Evolutionary conservation across 1,140 invertebrate species (phyloP), one percentile per base, ranked within the genome.

Genomic region (Palaemon carinicauda): DNA sequence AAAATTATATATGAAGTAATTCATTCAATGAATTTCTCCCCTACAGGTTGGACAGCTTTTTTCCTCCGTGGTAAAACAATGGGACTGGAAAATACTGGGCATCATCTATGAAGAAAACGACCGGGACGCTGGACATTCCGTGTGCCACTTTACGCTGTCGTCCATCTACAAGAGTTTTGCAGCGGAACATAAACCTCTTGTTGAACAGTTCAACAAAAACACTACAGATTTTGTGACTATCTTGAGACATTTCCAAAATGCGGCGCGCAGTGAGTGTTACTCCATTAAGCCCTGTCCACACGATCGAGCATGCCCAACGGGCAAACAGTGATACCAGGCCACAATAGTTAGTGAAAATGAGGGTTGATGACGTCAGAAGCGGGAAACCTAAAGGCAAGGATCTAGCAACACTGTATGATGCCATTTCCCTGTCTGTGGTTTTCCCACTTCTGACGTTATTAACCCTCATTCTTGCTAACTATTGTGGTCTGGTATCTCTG

Each of bases 251-350:
- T 83, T 83, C 81, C 81, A 83, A 19, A 53, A 74, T 33, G 75
- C 74, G 56, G 81, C 81, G 29, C 74, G 81, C 50, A 83, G 81
- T 83, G 81, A 83, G 81, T 83, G 69, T 83, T 83, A n/a, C n/a
- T n/a, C n/a, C n/a, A n/a, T n/a, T n/a, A n/a, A n/a, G n/a, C n/a
- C n/a, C n/a, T n/a, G n/a, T n/a, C n/a, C n/a, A n/a, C n/a, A n/a
- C n/a, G n/a, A n/a, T n/a, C n/a, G n/a, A n/a, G n/a, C n/a, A n/a
- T n/a, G n/a, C n/a, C n/a, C n/a, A n/a, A n/a, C n/a, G n/a, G n/a
- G n/a, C n/a, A n/a, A n/a, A n/a, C n/a, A n/a, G n/a, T n/a, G n/a
- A n/a, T n/a, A n/a, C n/a, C n/a, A n/a, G n/a, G n/a, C n/a, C n/a
- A n/a, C n/a, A n/a, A n/a, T n/a, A n/a, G n/a, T n/a, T n/a, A n/a